Evolutionary conservation across 2,113 vertebrate genomes (phyloP).

Genomic region (Nymphicus hollandicus): DNA sequence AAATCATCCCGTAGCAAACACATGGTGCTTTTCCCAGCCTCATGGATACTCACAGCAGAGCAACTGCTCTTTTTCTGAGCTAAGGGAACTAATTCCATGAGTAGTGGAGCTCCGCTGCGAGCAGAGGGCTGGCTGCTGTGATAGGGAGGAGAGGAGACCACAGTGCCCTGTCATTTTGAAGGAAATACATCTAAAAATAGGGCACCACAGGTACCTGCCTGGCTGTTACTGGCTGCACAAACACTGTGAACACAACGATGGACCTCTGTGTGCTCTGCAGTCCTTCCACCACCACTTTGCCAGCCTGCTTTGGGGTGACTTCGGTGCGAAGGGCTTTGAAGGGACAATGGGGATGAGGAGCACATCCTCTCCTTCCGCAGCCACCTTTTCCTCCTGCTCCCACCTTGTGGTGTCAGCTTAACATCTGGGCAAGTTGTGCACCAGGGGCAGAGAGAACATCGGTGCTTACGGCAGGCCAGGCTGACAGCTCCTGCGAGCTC

Average conservation of each 20-base stretch:
- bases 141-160: background rate
- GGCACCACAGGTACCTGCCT: background rate
- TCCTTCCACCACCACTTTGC: background rate
- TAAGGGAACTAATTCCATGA: background rate
- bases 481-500: background rate
- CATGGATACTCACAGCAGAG: accelerated
- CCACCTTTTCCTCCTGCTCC: background rate
- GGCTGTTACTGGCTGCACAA: background rate
- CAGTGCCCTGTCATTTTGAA: accelerated
- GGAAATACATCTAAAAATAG: background rate
- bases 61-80: background rate
- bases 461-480: background rate
- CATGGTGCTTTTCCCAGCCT: background rate
- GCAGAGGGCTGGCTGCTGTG: accelerated
- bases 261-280: accelerated
- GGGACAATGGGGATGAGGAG: background rate
- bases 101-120: accelerated
- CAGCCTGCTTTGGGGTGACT: background rate
- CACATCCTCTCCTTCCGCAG: accelerated
- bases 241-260: accelerated
- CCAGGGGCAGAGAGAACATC: background rate
- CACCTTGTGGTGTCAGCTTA: background rate
- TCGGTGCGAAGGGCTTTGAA: background rate
- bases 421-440: background rate
- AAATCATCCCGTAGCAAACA: background rate